Conservation (phyloP, 2,113 vertebrate genomes). For the Pithys albifrons region DNA sequence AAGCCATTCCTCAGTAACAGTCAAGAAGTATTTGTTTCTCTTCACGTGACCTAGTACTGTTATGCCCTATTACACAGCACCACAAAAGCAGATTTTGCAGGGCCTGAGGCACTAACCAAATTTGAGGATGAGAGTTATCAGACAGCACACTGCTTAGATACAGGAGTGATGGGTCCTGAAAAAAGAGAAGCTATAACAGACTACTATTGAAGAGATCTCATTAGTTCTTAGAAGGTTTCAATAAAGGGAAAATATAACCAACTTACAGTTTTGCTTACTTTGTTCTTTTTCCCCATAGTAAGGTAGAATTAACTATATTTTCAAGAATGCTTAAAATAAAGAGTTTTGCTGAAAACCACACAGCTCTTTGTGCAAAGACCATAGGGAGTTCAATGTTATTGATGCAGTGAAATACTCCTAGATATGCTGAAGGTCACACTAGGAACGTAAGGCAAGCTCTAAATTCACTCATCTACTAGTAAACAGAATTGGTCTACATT, state of each 20-base stretch:
- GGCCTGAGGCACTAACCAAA: not conserved
- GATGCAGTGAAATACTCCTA: not conserved
- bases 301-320: not conserved
- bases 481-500: not conserved
- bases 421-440: not conserved
- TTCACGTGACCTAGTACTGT: not conserved
- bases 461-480: not conserved
- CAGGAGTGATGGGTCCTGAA: not conserved
- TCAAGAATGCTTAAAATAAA: not conserved
- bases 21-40: not conserved
- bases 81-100: not conserved
- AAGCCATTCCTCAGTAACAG: not conserved
- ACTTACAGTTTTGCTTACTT: not conserved
- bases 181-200: not conserved
- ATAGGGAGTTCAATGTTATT: not conserved
- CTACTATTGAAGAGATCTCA: not conserved
- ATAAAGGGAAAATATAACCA: not conserved
- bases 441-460: not conserved
- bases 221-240: not conserved
- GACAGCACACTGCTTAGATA: not conserved
- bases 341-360: not conserved
- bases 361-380: not conserved
- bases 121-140: not conserved
- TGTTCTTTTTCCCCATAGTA: not conserved
- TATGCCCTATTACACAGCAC: not conserved